A percentile compares a stretch with the other conserved stretches of the same genome.
Evolutionary conservation across 2,113 vertebrate genomes (phyloP).

Genomic region (Panthera tigris): DNA sequence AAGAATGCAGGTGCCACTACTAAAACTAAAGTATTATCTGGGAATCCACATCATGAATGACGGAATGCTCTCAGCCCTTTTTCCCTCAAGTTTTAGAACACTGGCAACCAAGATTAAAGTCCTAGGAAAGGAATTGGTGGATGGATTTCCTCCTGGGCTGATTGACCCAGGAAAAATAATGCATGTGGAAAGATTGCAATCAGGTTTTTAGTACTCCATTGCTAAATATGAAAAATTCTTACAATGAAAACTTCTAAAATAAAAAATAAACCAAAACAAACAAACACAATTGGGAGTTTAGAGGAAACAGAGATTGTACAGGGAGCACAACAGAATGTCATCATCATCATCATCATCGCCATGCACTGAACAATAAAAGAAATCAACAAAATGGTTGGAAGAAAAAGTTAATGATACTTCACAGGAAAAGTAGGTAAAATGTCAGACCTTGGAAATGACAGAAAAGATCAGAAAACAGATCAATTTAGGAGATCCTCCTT

Average conservation of each 20-base stretch:
- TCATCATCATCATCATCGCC: neutral
- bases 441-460: neutral
- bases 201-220: neutral
- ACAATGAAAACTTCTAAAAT: neutral
- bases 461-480: neutral
- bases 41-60: neutral
- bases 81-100: neutral
- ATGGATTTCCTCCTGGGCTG: neutral
- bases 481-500: neutral
- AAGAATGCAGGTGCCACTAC: neutral
- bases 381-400: neutral
- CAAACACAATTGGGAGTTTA: neutral
- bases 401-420: neutral
- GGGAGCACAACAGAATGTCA: neutral
- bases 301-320: neutral
- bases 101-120: neutral
- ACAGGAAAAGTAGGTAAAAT: constrained; percentile 28
- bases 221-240: neutral
- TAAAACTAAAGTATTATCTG: neutral
- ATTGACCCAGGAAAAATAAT: neutral
- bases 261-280: neutral
- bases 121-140: neutral
- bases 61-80: neutral
- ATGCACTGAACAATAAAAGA: neutral
- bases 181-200: neutral